Evolutionary conservation across 1,140 invertebrate species (phyloP).

Genomic region (Harpegnathos saltator): DNA sequence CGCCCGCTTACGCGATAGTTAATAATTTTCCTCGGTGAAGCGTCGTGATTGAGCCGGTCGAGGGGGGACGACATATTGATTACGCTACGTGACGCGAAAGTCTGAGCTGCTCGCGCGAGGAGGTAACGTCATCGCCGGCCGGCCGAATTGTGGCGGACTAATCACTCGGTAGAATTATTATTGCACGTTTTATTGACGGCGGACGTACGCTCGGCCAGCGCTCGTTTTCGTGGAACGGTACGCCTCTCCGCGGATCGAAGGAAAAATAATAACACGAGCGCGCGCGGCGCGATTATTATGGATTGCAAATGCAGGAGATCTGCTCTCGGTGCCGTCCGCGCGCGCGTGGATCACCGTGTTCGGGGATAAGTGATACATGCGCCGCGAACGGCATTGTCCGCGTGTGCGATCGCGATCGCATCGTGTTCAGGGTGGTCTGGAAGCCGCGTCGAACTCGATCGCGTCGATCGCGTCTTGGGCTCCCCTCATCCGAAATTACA

Average conservation of each 20-base stretch:
- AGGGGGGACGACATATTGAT: slow-evolving; percentile 45
- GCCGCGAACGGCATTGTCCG: neutral
- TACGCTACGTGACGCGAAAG: slow-evolving; percentile 21
- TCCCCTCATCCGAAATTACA: too few relatives aligned
- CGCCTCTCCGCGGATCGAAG: neutral
- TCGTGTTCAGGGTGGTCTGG: neutral
- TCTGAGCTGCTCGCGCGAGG: slow-evolving; percentile 29
- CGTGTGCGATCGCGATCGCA: too few relatives aligned
- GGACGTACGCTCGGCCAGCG: neutral
- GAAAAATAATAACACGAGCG: neutral
- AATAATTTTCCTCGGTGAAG: slow-evolving; percentile 49
- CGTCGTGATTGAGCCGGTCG: neutral
- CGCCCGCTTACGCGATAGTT: slow-evolving; percentile 16
- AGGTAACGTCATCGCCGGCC: too few relatives aligned
- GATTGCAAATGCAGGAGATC: neutral
- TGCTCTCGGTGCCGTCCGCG: neutral
- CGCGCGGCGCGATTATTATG: neutral
- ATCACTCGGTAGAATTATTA: slow-evolving; percentile 41
- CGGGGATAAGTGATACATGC: neutral
- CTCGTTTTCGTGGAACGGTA: neutral
- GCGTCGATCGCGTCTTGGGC: too few relatives aligned
- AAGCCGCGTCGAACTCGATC: too few relatives aligned
- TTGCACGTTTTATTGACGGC: slow-evolving; percentile 9
- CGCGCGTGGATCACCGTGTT: neutral
- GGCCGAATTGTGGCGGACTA: neutral